Evolutionary conservation across 1,140 invertebrate genomes (phyloP).

Genomic region (Leptinotarsa lineolata): DNA sequence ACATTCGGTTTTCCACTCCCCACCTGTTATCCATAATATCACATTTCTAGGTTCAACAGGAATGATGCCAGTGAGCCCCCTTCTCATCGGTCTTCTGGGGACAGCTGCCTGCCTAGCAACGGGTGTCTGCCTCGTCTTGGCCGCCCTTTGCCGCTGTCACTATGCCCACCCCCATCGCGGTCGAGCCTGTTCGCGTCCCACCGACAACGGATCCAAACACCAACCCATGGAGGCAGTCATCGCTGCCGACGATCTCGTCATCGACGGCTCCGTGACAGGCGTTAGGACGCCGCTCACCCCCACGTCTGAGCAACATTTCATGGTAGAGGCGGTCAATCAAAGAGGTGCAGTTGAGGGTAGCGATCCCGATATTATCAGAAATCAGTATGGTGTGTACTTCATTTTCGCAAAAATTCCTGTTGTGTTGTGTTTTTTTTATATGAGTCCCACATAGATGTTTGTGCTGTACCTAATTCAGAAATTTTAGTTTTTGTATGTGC

Average conservation of each 20-base stretch:
- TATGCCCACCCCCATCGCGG: slow-evolving; percentile 53
- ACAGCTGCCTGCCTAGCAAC: slow-evolving; percentile 71
- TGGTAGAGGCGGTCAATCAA: slow-evolving; percentile 48
- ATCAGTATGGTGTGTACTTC: slow-evolving; percentile 74
- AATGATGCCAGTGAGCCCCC: slow-evolving; percentile 68
- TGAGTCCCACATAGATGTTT: too few species aligned
- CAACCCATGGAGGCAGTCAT: slow-evolving; percentile 61
- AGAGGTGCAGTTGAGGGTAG: slow-evolving; percentile 53
- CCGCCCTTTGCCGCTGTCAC: slow-evolving; percentile 62
- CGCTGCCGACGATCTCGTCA: slow-evolving; percentile 51
- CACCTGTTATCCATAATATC: too few species aligned
- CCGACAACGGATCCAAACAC: slow-evolving; percentile 63
- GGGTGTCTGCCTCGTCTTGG: slow-evolving; percentile 71
- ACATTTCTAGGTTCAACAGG: slow-evolving; percentile 57
- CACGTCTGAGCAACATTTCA: slow-evolving; percentile 39
- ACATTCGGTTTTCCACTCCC: too few species aligned
- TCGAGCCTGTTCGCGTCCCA: slow-evolving; percentile 51
- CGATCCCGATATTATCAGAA: slow-evolving; percentile 82
- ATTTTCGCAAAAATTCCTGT: not conserved
- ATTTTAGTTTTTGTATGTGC: too few species aligned
- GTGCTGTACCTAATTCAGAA: too few species aligned
- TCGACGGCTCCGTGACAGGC: slow-evolving; percentile 52
- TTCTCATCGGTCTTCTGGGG: slow-evolving; percentile 71
- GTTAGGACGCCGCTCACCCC: slow-evolving; percentile 45
- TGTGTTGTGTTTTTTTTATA: too few species aligned